A percentile compares a stretch with the other conserved stretches of the same genome.
Evolutionary conservation across 1,140 invertebrate species (phyloP).

Genomic region (Drosophila ironensis): DNA sequence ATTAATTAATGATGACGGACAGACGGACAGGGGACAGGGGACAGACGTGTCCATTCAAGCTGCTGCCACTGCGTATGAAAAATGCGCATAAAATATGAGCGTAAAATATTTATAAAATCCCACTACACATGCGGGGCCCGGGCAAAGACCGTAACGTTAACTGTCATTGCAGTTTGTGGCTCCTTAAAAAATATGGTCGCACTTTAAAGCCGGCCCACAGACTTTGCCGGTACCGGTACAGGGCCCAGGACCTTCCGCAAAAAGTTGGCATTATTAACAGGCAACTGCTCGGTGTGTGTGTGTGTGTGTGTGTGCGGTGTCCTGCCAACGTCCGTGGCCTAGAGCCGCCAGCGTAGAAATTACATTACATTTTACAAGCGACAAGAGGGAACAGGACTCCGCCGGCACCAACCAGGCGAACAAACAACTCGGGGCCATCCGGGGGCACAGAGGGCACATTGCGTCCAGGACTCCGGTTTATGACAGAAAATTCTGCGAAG

Average conservation of each 20-base stretch:
- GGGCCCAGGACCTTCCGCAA: background rate
- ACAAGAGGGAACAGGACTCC: constrained; percentile 4
- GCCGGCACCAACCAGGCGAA: constrained; percentile 18
- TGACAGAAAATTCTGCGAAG: background rate
- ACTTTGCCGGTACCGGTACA: no score
- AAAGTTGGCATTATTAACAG: constrained; percentile 31
- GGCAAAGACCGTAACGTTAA: constrained; percentile 19
- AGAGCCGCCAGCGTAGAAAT: constrained; percentile 58
- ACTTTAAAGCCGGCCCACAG: constrained; percentile 33
- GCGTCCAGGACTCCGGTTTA: background rate
- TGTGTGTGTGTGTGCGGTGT: constrained; percentile 11
- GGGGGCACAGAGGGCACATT: background rate
- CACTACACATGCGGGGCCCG: constrained; percentile 31
- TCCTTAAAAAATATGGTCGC: constrained; percentile 45
- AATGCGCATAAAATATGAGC: constrained; percentile 54
- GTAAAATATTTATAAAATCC: constrained; percentile 52
- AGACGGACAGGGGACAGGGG: background rate
- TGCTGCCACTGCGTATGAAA: constrained; percentile 37
- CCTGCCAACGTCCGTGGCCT: constrained; percentile 43
- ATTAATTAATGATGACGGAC: constrained; percentile 52
- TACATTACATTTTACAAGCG: constrained; percentile 61
- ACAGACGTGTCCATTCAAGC: constrained; percentile 17
- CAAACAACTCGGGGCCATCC: constrained; percentile 17
- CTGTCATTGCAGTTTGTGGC: constrained; percentile 58
- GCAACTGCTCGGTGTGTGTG: constrained; percentile 1